phyloP scores from a whole-genome alignment of 2,113 vertebrate species.

The Anseranas semipalmata region DNA sequence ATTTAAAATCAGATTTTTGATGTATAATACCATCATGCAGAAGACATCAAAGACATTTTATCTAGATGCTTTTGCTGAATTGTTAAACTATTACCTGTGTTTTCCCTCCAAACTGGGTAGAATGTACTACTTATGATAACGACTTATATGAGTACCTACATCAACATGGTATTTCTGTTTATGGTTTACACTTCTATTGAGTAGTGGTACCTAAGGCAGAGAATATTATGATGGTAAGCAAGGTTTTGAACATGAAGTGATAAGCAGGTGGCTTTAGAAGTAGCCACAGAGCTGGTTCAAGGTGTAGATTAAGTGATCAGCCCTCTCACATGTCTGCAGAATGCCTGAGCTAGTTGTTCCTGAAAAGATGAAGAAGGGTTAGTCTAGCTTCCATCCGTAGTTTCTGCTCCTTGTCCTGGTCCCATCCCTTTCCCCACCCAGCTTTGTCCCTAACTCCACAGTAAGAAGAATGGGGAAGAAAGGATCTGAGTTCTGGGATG shows the following conservation, averaged over 20 bases:
- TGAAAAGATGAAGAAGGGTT: neutral
- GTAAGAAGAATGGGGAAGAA: neutral
- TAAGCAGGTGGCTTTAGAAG: neutral
- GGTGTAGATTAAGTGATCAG: neutral
- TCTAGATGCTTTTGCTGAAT: neutral
- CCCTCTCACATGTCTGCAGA: neutral
- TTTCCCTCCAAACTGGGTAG: neutral
- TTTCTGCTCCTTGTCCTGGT: neutral
- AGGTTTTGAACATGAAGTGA: neutral
- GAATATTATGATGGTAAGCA: neutral
- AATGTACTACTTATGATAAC: neutral
- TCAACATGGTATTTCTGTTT: neutral
- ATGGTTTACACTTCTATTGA: neutral
- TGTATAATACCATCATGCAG: constrained; percentile 53
- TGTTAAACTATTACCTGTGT: neutral
- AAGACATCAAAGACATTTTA: constrained; percentile 54
- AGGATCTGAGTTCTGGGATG: neutral
- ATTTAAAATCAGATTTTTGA: constrained; percentile 63
- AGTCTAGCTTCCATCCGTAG: neutral
- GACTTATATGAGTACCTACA: neutral
- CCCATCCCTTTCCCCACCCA: neutral
- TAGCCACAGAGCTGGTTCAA: neutral
- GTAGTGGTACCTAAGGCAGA: neutral
- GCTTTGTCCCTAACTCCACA: neutral
- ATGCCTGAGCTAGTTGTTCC: neutral